phyloP scores from a whole-genome alignment of 2,797 vertebrate genomes.

The Taenioides sp. region DNA sequence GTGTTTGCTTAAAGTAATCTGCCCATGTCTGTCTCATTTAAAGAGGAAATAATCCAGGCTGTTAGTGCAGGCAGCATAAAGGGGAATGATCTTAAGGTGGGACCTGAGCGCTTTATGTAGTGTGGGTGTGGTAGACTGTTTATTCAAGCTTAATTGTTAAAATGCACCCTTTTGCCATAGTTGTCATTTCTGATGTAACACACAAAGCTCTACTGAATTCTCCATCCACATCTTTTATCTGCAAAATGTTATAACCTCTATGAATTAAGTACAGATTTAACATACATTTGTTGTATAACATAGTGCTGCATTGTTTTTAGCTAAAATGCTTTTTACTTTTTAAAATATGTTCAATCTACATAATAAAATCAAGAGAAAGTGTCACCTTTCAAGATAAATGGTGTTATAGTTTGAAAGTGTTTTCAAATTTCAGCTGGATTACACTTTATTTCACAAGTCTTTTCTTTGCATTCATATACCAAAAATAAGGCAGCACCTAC shows the following conservation, averaged over 20 bases:
- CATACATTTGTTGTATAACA: neutral
- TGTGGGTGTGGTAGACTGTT: conserved; percentile 30
- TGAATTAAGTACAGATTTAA: neutral
- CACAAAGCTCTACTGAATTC: neutral
- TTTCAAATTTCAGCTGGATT: neutral
- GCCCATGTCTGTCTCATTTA: neutral
- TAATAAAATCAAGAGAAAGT: neutral
- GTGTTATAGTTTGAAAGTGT: neutral
- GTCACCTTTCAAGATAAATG: neutral
- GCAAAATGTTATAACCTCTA: neutral
- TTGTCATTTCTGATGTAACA: conserved; percentile 2
- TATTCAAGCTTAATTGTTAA: conserved; percentile 27
- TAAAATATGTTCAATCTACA: neutral
- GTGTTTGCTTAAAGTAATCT: conserved; percentile 39
- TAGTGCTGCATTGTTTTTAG: too few relatives aligned
- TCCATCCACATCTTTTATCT: neutral
- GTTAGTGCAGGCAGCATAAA: conserved; percentile 11
- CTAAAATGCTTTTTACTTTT: too few relatives aligned
- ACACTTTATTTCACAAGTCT: neutral
- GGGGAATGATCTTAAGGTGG: conserved; percentile 14
- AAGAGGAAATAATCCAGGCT: conserved; percentile 14
- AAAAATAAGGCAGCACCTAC: neutral
- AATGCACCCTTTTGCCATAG: conserved; percentile 4
- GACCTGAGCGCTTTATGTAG: conserved; percentile 24
- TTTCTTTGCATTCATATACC: neutral